Conservation (phyloP, 2,113 vertebrate species). For the Erythrolamprus reginae region DNA sequence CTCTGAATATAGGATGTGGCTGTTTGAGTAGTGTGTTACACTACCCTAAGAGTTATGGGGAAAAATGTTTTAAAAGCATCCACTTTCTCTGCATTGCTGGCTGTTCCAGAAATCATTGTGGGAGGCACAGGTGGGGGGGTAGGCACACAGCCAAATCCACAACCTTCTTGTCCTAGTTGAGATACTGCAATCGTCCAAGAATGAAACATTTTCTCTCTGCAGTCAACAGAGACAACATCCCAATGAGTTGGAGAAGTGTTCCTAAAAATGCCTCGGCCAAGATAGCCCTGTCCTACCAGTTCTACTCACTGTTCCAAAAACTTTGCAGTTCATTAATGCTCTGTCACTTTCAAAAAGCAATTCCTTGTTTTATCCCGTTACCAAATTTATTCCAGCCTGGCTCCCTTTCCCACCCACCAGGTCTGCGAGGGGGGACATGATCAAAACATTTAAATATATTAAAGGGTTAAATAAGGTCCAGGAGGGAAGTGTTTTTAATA, state of each 20-base stretch:
- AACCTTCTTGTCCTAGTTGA: background rate
- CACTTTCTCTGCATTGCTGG: slow-evolving; percentile 21
- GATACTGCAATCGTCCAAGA: slow-evolving; percentile 22
- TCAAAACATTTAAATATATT: too few relatives aligned
- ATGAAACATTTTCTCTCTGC: slow-evolving; percentile 20
- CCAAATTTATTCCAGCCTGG: background rate
- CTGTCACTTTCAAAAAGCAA: background rate
- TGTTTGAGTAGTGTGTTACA: background rate
- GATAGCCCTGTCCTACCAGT: background rate
- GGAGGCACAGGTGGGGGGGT: slow-evolving; percentile 22
- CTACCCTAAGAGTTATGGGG: slow-evolving; percentile 30
- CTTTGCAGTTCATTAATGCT: slow-evolving; percentile 1
- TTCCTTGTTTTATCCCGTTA: background rate
- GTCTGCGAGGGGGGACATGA: too few relatives aligned
- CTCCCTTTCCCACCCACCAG: background rate
- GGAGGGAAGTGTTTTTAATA: too few relatives aligned
- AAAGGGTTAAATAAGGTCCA: too few relatives aligned
- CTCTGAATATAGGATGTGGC: slow-evolving; percentile 7
- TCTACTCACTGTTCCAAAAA: background rate
- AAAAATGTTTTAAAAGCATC: slow-evolving; percentile 41
- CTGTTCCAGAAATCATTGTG: background rate
- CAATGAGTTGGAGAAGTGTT: background rate
- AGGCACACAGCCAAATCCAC: slow-evolving; percentile 7
- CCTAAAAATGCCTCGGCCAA: background rate
- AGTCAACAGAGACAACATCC: slow-evolving; percentile 5